Evolutionary conservation across 35 echinoderm and acorn worm genomes (phyloP).

Genomic region (Apostichopus californicus): DNA sequence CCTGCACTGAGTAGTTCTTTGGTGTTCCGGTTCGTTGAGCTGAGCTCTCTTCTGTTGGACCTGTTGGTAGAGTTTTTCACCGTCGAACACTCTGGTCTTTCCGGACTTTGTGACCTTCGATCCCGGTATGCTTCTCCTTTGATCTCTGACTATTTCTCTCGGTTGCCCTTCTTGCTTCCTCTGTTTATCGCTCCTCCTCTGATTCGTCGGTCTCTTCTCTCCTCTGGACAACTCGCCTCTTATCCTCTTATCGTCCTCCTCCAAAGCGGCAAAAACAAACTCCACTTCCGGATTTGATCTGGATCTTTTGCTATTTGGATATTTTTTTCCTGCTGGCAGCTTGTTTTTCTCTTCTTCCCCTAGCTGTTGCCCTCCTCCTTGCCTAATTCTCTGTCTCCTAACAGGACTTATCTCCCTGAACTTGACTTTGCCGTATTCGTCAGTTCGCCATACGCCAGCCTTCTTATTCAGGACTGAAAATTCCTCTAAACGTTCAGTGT

Average conservation of each 20-base stretch:
- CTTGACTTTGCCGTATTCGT: not conserved
- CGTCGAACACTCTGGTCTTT: not conserved
- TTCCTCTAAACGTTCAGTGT: not conserved
- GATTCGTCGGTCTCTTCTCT: not conserved
- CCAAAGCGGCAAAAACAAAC: slow-evolving; percentile 6
- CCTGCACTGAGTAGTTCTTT: not conserved
- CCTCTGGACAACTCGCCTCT: not conserved
- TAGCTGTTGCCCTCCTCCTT: not conserved
- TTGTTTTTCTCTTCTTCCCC: not conserved
- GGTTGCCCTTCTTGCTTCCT: not conserved
- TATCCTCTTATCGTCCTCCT: not conserved
- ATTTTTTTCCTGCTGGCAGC: too few species aligned
- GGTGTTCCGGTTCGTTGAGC: slow-evolving; percentile 9
- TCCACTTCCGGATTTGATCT: slow-evolving; percentile 12
- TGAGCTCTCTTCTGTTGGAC: slow-evolving; percentile 1
- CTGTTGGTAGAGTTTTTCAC: slow-evolving; percentile 22
- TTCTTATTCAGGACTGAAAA: not conserved
- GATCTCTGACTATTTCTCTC: not conserved
- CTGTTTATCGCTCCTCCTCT: not conserved
- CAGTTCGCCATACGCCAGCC: not conserved
- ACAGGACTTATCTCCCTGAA: slow-evolving; percentile 31
- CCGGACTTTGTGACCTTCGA: not conserved
- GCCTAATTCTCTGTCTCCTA: not conserved
- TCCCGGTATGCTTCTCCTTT: not conserved
- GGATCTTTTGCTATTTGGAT: not conserved